Base-by-base conservation (phyloP, 2,113 vertebrate genomes). In the Dromaius novaehollandiae region DNA sequence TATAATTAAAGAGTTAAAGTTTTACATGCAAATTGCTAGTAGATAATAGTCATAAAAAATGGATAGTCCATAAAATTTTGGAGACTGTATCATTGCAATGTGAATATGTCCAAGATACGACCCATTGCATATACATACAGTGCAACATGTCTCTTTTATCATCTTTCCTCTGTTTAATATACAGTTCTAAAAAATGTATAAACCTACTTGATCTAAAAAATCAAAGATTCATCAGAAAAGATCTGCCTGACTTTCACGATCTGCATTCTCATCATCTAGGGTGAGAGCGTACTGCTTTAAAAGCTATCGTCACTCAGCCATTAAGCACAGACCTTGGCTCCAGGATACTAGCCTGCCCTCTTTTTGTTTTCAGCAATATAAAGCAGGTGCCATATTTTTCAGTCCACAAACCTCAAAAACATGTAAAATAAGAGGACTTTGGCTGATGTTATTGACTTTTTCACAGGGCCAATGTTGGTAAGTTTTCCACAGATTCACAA, bases 81-180 rank as follows among this genome's bases (percentile, higher is more conserved):
- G 17, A 85, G 30, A 58, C 1, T 26, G 12, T 51, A 30, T n/a
- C 76, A 34, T 16, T 69, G 4, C 21, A 73, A 48, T 30, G 19
- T 18, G 13, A 1, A 61, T 80, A 11, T 36, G 13, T 65, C 79
- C 19, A 34, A 89, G 4, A 13, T 40, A 15, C 51, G 15, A 53
- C 13, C 34, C 10, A 32, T 17, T 2, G 7, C 6, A 44, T 13
- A 16, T 6, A n/a, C 2, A 36, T 1, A 61, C 2, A 22, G 1
- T 20, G 40, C 4, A 25, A 32, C 9, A 25, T 8, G 2, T 48
- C 21, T 73, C 8, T 11, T 80, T 55, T 68, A 28, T 68, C 28
- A 4, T 17, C 10, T 48, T 56, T 63, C 19, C 4, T 32, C 19
- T 36, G 61, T 71, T 73, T 48, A 68, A 60, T 38, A 42, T 1